Conservation (phyloP, 2,888 invertebrate genomes). For the Caenorhabditis sp. region DNA sequence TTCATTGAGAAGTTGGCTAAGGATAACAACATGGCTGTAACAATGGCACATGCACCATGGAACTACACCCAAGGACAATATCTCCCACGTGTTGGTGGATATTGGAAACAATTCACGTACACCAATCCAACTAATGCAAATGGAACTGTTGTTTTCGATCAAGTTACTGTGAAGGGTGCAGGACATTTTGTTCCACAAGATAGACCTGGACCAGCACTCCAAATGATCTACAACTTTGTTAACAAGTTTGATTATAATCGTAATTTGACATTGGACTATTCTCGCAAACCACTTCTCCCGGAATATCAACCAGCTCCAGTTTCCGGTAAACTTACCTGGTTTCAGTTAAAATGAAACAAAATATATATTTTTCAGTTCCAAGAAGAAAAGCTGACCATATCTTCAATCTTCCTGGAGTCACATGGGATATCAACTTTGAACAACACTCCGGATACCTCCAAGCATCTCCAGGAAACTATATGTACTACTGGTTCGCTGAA, state of each 20-base stretch:
- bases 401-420: conserved; percentile 61
- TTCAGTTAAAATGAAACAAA: neutral
- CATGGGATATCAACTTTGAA: conserved; percentile 69
- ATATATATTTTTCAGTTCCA: conserved; percentile 10
- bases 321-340: neutral
- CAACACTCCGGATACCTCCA: conserved; percentile 72
- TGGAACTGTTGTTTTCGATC: conserved; percentile 37
- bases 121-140: conserved; percentile 11
- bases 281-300: conserved; percentile 46
- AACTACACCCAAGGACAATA: conserved; percentile 53
- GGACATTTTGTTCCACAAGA: conserved; percentile 85
- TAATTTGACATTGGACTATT: conserved; percentile 39
- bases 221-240: conserved; percentile 79
- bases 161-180: conserved; percentile 73
- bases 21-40: conserved; percentile 34
- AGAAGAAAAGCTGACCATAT: conserved; percentile 54
- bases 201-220: conserved; percentile 82
- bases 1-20: conserved; percentile 60
- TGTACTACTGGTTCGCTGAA: conserved; percentile 74
- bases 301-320: conserved; percentile 42
- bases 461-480: conserved; percentile 62
- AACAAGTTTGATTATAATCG: conserved; percentile 47
- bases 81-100: conserved; percentile 58
- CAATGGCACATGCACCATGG: conserved; percentile 47
- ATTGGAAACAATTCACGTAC: conserved; percentile 52